These are phyloP conservation scores for Sitophilus oryzae DNA, from an alignment of 1,140 invertebrate species.

Conservation along the genomic window DNA sequence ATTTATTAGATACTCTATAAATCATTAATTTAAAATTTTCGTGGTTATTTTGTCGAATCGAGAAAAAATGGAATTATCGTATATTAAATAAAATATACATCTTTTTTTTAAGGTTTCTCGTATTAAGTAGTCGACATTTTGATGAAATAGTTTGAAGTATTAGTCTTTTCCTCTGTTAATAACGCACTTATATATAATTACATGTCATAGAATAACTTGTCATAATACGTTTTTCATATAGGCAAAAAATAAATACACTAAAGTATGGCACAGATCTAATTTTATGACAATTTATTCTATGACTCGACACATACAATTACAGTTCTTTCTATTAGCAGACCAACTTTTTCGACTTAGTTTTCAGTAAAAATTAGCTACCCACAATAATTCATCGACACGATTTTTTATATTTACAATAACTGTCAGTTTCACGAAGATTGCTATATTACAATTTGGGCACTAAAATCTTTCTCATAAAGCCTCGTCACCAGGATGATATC, in stretches of 20 bases:
- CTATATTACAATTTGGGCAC: neutral
- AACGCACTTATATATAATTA: neutral
- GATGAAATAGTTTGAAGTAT: neutral
- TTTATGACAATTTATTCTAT: neutral
- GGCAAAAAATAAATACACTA: neutral
- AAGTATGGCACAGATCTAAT: neutral
- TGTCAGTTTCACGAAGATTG: neutral
- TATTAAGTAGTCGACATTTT: too few species aligned
- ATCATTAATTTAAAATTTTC: too few species aligned
- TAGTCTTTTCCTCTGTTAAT: neutral
- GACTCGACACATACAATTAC: neutral
- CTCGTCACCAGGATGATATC: constrained; percentile 63
- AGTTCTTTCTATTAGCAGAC: neutral
- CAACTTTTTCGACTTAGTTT: neutral
- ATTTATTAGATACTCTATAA: too few species aligned
- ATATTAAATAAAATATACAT: neutral
- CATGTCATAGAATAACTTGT: neutral
- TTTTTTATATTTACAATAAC: neutral
- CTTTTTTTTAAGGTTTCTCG: neutral
- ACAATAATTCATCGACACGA: too few species aligned
- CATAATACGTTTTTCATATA: neutral
- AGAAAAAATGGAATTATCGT: neutral
- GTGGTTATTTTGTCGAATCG: neutral
- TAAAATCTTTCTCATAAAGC: constrained; percentile 47
- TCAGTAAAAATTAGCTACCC: neutral